Evolutionary conservation across 2,888 invertebrate species (phyloP).

Genomic region (Scaptomyza polygonia): DNA sequence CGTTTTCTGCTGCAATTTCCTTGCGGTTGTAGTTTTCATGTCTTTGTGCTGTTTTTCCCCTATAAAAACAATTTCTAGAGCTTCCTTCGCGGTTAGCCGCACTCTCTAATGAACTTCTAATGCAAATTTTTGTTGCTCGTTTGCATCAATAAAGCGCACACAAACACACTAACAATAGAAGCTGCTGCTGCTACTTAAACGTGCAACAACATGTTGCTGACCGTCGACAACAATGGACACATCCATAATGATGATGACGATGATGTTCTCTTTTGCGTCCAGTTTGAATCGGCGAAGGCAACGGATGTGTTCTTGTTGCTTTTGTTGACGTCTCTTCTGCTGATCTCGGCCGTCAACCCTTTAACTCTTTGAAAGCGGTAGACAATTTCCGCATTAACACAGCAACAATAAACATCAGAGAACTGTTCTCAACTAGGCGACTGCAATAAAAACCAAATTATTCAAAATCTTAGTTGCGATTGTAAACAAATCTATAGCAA

Average conservation of each 20-base stretch:
- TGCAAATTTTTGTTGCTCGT: conserved; percentile 67
- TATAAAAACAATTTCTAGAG: too few species aligned
- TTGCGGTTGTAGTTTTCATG: conserved; percentile 25
- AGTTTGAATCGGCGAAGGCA: conserved; percentile 50
- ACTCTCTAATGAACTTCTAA: conserved; percentile 76
- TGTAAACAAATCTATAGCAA: too few species aligned
- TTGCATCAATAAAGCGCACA: conserved; percentile 56
- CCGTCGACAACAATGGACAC: conserved; percentile 57
- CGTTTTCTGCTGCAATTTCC: conserved; percentile 15
- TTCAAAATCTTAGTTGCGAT: too few species aligned
- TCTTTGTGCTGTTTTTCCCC: too few species aligned
- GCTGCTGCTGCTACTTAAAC: conserved; percentile 29
- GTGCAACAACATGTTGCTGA: conserved; percentile 55
- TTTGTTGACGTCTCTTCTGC: conserved; percentile 25
- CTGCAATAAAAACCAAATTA: too few species aligned
- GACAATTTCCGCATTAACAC: conserved; percentile 76
- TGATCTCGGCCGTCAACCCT: conserved; percentile 55
- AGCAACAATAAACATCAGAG: conserved; percentile 59
- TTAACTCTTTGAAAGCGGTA: conserved; percentile 48
- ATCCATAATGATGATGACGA: conserved; percentile 77
- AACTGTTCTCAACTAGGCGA: too few species aligned
- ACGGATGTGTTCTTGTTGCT: conserved; percentile 66
- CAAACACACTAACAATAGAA: conserved; percentile 29
- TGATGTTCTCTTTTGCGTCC: conserved; percentile 59
- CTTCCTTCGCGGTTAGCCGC: conserved; percentile 59